These are phyloP conservation scores for Pagrus major DNA, from an alignment of 2,113 vertebrate species.

Conservation along the genomic window DNA sequence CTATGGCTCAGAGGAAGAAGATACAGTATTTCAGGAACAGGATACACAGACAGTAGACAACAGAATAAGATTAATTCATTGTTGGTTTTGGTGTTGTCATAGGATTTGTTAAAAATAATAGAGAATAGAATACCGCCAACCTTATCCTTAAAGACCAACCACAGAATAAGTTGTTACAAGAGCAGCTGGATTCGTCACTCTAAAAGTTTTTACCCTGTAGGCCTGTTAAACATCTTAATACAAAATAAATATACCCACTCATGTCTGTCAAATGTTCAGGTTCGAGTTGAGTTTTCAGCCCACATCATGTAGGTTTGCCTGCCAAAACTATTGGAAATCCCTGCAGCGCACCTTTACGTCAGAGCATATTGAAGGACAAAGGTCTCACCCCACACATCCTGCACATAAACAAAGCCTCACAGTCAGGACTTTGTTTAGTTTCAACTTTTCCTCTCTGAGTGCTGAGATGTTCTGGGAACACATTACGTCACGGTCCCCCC, in stretches of 20 bases:
- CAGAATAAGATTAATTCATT: not conserved
- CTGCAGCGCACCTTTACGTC: constrained; percentile 49
- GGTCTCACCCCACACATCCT: constrained; percentile 65
- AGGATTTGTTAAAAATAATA: not conserved
- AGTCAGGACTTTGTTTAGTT: constrained; percentile 69
- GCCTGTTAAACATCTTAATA: not conserved
- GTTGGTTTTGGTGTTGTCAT: not conserved
- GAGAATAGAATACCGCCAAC: not conserved
- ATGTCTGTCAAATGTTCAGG: constrained; percentile 2
- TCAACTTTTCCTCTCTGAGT: constrained; percentile 57
- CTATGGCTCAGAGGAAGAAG: not conserved
- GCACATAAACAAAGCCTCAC: constrained; percentile 69
- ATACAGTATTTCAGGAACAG: too few species aligned
- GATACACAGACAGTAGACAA: too few species aligned
- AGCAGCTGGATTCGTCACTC: not conserved
- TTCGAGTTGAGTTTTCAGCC: constrained; percentile 22
- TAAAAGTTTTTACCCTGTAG: not conserved
- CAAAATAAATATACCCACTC: constrained; percentile 1
- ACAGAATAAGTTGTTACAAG: not conserved
- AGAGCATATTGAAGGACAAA: constrained; percentile 50
- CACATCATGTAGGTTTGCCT: not conserved
- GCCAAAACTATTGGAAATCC: constrained; percentile 42
- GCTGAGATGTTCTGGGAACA: constrained; percentile 56
- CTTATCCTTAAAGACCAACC: not conserved
- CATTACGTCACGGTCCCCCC: constrained; percentile 54